Base-by-base conservation (phyloP, 2,888 invertebrate genomes). In the Epinotia brunnichana region DNA sequence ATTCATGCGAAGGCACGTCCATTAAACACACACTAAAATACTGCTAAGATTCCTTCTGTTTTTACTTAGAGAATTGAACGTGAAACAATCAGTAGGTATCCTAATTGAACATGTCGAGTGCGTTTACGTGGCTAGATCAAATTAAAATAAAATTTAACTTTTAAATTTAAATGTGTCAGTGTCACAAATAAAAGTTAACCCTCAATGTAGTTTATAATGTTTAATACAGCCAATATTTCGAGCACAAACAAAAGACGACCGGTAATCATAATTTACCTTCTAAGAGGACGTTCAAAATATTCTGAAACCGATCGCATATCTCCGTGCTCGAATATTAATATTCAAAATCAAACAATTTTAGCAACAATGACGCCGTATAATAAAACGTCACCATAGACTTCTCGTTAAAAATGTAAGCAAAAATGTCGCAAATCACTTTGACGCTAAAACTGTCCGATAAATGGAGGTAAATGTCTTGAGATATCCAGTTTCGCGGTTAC, bases 401-500 rank as follows among this genome's bases (percentile, higher is more conserved):
- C 51, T 53, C 39, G 54, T 63, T 56, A 63, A 62, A 54, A 62
- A 70, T 63, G 62, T 63, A 35, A 54, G 41, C 51, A 63, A 69
- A 70, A 70, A 44, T 62, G 69, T 56, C 56, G 56, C 69, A 70
- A 70, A 70, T 70, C 69, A 70, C 56, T 70, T 62, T 44, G 69
- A 44, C 69, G 56, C 53, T 70, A 63, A 69, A 70, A 69, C 61
- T 61, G 69, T 70, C 69, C 24, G 61, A 53, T 54, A 56, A 70
- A 56, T 39, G 70, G 63, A 70, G 63, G 69, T 51, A 60, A 69
- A 51, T 56, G 53, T 54, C 61, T 62, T 48, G 57, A 61, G 70
- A 56, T 70, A 70, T 70, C 70, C 70, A 70, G 70, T 70, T 70
- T 70, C 70, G 57, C 63, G 56, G 63, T 48, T 70, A 64, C 70